Conservation (phyloP, 2,113 vertebrate genomes). For the Lepus timidus region DNA sequence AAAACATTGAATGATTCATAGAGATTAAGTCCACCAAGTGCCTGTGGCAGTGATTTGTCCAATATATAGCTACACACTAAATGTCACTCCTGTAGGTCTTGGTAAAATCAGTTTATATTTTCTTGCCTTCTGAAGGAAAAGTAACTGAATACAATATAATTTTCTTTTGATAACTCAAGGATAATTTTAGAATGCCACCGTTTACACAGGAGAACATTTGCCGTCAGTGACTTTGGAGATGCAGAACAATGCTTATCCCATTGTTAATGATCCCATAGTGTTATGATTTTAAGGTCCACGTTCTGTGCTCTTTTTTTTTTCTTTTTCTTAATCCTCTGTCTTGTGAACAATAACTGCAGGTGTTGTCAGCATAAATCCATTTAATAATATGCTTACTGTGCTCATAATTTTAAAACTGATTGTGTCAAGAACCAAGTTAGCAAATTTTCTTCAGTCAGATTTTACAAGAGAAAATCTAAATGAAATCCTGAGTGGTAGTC, state of each 20-base stretch:
- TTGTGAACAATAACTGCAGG: neutral
- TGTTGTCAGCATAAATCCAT: neutral
- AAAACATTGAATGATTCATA: conserved; percentile 44
- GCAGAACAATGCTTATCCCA: neutral
- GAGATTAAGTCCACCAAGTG: conserved; percentile 55
- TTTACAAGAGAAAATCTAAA: conserved; percentile 14
- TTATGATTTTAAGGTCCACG: neutral
- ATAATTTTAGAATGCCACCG: conserved; percentile 45
- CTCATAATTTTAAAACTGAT: neutral
- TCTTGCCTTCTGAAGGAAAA: conserved; percentile 60
- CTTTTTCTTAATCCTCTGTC: neutral
- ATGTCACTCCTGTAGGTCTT: conserved; percentile 55
- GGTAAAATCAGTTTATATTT: conserved; percentile 58
- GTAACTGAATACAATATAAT: conserved; percentile 36
- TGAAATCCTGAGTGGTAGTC: neutral
- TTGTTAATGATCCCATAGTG: neutral
- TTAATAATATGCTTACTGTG: neutral
- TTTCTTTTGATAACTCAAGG: conserved; percentile 50
- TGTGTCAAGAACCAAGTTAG: neutral
- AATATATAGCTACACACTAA: conserved; percentile 48
- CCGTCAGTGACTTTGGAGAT: neutral
- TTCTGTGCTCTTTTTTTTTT: neutral
- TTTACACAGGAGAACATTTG: neutral
- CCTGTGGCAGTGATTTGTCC: conserved; percentile 41
- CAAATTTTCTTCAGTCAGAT: neutral